These are phyloP conservation scores for Hedychridium roseum DNA, from an alignment of 2,888 invertebrate species.

Conservation along the genomic window DNA sequence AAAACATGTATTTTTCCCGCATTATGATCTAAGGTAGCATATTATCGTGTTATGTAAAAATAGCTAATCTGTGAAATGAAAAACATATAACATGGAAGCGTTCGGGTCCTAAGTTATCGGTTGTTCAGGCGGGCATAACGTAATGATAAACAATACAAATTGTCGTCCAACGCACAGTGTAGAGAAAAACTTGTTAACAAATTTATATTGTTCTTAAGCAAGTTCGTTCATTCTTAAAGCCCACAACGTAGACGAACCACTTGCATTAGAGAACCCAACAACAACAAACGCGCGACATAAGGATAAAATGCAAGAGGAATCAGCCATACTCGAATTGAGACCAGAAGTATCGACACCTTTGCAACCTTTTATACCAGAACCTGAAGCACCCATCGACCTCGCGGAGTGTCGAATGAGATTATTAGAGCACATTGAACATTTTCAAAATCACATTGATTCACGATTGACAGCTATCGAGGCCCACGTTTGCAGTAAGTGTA, in stretches of 20 bases:
- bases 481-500: slow-evolving; percentile 72
- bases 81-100: too few relatives aligned
- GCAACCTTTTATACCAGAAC: slow-evolving; percentile 71
- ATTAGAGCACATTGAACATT: slow-evolving; percentile 79
- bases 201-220: too few relatives aligned
- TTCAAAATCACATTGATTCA: slow-evolving; percentile 76
- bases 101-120: too few relatives aligned
- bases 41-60: too few relatives aligned
- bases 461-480: slow-evolving; percentile 78
- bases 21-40: too few relatives aligned
- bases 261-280: slow-evolving; percentile 9
- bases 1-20: too few relatives aligned
- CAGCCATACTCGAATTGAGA: slow-evolving; percentile 10
- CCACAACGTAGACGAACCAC: not conserved
- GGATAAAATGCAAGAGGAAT: slow-evolving; percentile 18
- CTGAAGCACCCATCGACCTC: slow-evolving; percentile 84
- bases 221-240: too few relatives aligned
- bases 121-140: too few relatives aligned
- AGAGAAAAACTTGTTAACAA: too few relatives aligned
- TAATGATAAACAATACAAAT: too few relatives aligned
- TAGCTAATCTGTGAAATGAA: too few relatives aligned
- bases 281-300: slow-evolving; percentile 4
- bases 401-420: slow-evolving; percentile 80
- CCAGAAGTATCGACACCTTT: slow-evolving; percentile 31
- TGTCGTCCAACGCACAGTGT: too few relatives aligned